These are phyloP conservation scores for Drosophila melanica DNA, from an alignment of 1,140 invertebrate genomes.

Conservation along the genomic window DNA sequence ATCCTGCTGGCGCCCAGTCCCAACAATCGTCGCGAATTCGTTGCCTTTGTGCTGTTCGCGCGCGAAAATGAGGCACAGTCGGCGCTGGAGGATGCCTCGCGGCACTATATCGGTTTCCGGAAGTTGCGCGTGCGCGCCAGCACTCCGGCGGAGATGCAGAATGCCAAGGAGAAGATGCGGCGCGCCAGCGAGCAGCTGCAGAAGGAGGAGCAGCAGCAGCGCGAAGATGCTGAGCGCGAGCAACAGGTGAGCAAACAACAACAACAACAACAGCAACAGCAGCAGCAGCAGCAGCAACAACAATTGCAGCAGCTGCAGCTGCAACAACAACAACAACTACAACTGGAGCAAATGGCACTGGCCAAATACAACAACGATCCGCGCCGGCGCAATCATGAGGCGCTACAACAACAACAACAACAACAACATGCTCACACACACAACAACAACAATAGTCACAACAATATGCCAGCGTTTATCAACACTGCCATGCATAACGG, in stretches of 20 bases:
- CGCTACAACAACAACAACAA: conserved; percentile 26
- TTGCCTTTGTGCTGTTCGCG: conserved; percentile 90
- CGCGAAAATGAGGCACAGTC: conserved; percentile 88
- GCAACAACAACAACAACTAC: conserved; percentile 14
- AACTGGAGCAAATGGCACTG: conserved; percentile 24
- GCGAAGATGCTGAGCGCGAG: conserved; percentile 55
- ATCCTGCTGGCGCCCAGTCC: conserved; percentile 88
- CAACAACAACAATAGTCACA: conserved; percentile 24
- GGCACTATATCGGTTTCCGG: conserved; percentile 86
- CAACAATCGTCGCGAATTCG: conserved; percentile 85
- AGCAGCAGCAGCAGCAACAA: conserved; percentile 26
- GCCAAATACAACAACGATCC: conserved; percentile 35
- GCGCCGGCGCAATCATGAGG: conserved; percentile 20
- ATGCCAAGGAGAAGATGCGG: conserved; percentile 84
- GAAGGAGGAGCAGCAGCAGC: conserved; percentile 73
- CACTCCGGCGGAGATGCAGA: conserved; percentile 85
- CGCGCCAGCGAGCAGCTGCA: conserved; percentile 80
- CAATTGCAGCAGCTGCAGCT: conserved; percentile 32
- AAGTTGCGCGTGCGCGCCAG: conserved; percentile 85
- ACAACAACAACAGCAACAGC: conserved; percentile 26
- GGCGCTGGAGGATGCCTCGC: conserved; percentile 85
- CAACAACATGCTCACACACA: conserved; percentile 29
- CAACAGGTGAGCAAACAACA: conserved; percentile 43
- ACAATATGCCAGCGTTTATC: conserved; percentile 48
- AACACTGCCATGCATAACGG: conserved; percentile 41